Conservation (phyloP, 2,113 vertebrate species). For the Elanoides forficatus region DNA sequence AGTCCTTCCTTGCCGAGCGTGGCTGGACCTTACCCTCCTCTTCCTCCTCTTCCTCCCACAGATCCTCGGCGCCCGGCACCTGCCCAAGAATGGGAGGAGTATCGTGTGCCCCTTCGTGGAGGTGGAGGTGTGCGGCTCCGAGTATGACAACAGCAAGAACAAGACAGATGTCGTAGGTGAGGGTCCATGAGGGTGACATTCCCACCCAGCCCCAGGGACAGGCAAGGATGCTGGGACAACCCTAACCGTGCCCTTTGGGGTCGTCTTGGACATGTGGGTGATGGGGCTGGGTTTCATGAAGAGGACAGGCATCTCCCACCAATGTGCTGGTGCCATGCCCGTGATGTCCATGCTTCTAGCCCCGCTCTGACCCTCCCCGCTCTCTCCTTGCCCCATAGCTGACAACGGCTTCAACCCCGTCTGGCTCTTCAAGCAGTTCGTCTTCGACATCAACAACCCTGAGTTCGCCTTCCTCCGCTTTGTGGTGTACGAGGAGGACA, state of each 20-base stretch:
- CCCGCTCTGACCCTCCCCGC: background rate
- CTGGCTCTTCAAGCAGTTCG: constrained; percentile 84
- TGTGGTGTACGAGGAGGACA: constrained; percentile 85
- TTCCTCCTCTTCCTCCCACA: constrained; percentile 14
- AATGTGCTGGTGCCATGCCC: accelerated
- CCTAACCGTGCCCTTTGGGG: background rate
- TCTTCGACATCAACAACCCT: constrained; percentile 85
- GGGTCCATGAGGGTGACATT: accelerated
- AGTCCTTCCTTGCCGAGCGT: background rate
- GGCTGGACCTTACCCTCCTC: background rate
- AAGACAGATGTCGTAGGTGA: constrained; percentile 85
- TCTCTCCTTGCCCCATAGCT: constrained; percentile 20
- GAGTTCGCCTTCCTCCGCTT: constrained; percentile 85
- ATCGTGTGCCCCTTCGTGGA: constrained; percentile 87
- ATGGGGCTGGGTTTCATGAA: background rate
- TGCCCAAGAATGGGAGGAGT: constrained; percentile 86
- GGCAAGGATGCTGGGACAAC: accelerated
- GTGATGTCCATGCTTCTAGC: background rate
- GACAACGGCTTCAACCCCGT: constrained; percentile 86
- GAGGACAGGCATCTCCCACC: background rate
- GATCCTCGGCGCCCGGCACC: constrained; percentile 83
- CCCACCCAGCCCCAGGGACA: background rate
- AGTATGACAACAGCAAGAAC: constrained; percentile 83
- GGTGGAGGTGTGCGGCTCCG: constrained; percentile 83
- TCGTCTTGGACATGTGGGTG: background rate